A percentile compares a stretch with the other conserved stretches of the same genome.
Conservation (phyloP, 2,797 vertebrate species). For the Sebastes baramenuke region DNA sequence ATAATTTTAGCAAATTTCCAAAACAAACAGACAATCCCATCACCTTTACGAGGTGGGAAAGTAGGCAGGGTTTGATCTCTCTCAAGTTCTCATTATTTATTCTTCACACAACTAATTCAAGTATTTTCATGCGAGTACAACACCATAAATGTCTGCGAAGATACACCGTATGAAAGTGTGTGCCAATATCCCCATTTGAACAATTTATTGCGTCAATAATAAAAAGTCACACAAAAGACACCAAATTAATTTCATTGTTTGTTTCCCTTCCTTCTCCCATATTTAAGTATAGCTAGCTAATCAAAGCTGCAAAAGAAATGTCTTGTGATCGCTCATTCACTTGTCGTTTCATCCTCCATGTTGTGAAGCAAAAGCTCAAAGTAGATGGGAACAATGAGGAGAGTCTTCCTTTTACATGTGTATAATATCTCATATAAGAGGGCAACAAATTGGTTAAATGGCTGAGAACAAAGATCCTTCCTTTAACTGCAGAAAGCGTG, state of each 20-base stretch:
- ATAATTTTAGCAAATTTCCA: background rate
- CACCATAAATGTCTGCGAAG: background rate
- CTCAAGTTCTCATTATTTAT: background rate
- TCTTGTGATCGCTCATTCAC: no score
- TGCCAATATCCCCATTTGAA: background rate
- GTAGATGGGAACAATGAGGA: no score
- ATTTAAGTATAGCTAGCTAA: no score
- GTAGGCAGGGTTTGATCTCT: background rate
- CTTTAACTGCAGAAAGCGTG: background rate
- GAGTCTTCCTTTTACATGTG: no score
- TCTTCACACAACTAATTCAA: background rate
- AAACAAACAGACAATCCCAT: background rate
- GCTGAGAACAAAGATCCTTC: background rate
- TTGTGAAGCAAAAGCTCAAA: accelerated
- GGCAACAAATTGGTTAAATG: background rate
- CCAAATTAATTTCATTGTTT: no score
- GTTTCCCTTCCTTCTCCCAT: no score
- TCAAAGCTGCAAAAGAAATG: no score
- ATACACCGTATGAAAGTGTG: background rate
- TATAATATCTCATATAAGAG: no score
- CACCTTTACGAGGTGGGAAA: background rate
- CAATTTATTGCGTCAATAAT: background rate
- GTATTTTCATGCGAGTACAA: background rate
- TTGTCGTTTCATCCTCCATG: no score
- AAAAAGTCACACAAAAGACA: background rate